Conservation (phyloP, 2,113 vertebrate species). For the Onychostoma macrolepis region DNA sequence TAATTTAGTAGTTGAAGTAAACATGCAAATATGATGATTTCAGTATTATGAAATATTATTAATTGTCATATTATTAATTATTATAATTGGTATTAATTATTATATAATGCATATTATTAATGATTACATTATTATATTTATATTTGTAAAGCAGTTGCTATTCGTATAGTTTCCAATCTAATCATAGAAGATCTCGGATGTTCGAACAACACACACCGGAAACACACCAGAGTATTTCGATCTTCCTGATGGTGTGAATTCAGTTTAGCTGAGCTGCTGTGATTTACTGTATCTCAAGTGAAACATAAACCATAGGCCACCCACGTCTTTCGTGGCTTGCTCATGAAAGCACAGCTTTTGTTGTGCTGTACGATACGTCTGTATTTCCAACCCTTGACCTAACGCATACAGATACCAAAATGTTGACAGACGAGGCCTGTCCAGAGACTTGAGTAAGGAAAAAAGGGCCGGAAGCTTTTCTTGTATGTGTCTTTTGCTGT, state of each 20-base stretch:
- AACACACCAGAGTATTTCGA: not conserved
- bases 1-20: no score
- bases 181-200: not conserved
- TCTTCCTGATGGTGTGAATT: not conserved
- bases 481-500: constrained; percentile 58
- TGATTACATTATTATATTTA: not conserved
- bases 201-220: not conserved
- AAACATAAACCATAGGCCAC: constrained; percentile 26
- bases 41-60: no score
- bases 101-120: no score
- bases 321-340: constrained; percentile 24
- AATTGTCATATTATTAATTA: no score
- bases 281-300: not conserved
- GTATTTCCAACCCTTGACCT: constrained; percentile 65
- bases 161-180: not conserved
- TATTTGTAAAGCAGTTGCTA: not conserved
- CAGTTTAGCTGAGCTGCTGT: not conserved
- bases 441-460: constrained; percentile 56
- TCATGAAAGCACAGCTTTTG: constrained; percentile 50
- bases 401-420: constrained; percentile 59
- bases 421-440: constrained; percentile 61
- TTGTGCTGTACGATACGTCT: constrained; percentile 55
- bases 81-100: no score
- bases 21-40: no score
- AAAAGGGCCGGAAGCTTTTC: constrained; percentile 59